Conservation (phyloP, 2,888 invertebrate species). For the Nebria brevicollis region DNA sequence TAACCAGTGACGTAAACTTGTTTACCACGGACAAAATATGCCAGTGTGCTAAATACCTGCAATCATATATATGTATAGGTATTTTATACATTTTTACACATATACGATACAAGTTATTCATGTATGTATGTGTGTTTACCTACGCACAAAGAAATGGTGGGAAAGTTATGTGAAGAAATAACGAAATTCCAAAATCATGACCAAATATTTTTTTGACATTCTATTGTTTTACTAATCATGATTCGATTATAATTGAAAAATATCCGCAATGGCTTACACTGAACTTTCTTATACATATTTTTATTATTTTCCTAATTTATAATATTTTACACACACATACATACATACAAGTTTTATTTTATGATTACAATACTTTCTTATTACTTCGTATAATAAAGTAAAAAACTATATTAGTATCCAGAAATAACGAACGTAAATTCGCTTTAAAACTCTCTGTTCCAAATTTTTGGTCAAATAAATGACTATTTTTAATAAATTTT, state of each 20-base stretch:
- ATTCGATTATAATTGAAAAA: neutral
- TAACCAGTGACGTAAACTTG: constrained; percentile 35
- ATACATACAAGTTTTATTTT: no score
- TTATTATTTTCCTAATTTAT: no score
- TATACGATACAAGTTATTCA: neutral
- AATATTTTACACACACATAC: no score
- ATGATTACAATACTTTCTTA: no score
- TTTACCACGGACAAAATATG: constrained; percentile 39
- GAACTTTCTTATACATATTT: no score
- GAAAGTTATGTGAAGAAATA: constrained; percentile 39
- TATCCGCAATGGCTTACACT: no score
- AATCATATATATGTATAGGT: constrained; percentile 17
- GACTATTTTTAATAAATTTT: no score
- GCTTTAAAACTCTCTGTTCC: no score
- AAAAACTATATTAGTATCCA: no score
- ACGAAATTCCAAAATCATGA: constrained; percentile 37
- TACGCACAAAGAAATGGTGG: constrained; percentile 34
- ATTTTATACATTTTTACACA: neutral
- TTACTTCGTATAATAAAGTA: no score
- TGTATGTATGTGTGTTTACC: constrained; percentile 9
- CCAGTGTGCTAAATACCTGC: constrained; percentile 41
- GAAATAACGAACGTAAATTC: no score
- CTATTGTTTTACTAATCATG: constrained; percentile 5
- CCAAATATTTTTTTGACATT: constrained; percentile 21
- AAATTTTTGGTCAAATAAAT: no score